Conservation (phyloP, 1,140 invertebrate genomes). For the Brachystomella parvula region DNA sequence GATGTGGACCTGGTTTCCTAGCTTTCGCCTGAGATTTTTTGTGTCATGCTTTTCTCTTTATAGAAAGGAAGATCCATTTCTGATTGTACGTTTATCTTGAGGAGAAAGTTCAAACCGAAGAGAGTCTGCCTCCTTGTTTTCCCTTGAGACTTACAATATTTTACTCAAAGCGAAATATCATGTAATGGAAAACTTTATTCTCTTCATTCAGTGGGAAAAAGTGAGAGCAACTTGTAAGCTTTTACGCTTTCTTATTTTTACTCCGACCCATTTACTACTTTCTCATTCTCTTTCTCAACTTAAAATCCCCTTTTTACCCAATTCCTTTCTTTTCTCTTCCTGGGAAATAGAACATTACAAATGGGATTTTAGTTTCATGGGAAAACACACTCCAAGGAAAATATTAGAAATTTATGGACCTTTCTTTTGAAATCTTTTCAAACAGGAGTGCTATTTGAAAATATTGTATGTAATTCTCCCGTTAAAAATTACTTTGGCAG, state of each 20-base stretch:
- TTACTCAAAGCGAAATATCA: background rate
- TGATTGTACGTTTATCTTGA: background rate
- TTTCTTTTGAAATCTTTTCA: background rate
- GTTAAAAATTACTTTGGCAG: too few species aligned
- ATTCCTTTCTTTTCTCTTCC: background rate
- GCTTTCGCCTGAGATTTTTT: too few species aligned
- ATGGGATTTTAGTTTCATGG: background rate
- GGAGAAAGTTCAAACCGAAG: conserved; percentile 1
- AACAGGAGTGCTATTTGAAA: background rate
- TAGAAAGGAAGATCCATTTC: background rate
- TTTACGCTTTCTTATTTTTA: background rate
- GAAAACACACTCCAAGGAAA: background rate
- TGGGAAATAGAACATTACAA: too few species aligned
- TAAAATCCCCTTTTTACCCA: background rate
- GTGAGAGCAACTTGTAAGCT: background rate
- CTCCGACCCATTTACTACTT: background rate
- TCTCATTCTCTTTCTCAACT: background rate
- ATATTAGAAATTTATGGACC: background rate
- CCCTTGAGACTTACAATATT: background rate
- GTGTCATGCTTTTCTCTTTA: too few species aligned
- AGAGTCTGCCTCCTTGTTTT: background rate
- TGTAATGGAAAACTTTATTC: background rate
- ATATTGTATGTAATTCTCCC: too few species aligned
- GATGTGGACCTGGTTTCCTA: too few species aligned
- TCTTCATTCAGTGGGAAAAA: background rate